Percentiles rank a stretch among this genome's conserved stretches.
These are phyloP conservation scores for Micronycteris hirsuta DNA, from an alignment of 2,113 vertebrate genomes.

Conservation along the genomic window DNA sequence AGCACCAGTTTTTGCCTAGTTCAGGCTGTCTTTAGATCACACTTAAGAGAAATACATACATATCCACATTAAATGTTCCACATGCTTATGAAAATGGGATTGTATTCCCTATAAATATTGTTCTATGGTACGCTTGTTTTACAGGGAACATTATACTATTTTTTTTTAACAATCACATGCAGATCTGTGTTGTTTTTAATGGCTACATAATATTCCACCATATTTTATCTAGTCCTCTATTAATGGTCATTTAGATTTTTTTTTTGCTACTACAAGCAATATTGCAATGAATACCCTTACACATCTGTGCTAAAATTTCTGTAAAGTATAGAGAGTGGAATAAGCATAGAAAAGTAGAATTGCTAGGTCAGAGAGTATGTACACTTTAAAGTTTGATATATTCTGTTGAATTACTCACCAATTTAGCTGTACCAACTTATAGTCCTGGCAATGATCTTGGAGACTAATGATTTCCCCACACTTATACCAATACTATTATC, in stretches of 20 bases:
- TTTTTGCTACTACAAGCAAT: slow-evolving; percentile 22
- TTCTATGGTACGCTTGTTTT: neutral
- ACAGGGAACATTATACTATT: neutral
- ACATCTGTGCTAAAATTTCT: slow-evolving; percentile 4
- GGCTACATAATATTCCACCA: neutral
- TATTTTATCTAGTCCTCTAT: neutral
- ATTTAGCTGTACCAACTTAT: neutral
- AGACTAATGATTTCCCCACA: neutral
- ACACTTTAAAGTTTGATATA: neutral
- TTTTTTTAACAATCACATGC: neutral
- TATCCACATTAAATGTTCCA: neutral
- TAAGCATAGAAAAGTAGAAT: neutral
- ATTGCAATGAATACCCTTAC: slow-evolving; percentile 30
- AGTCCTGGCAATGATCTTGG: neutral
- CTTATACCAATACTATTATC: neutral
- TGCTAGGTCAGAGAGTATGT: neutral
- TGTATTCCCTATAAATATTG: neutral
- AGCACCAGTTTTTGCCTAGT: neutral
- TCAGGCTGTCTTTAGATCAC: neutral
- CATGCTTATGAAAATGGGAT: neutral
- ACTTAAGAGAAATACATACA: slow-evolving; percentile 5
- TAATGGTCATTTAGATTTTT: slow-evolving; percentile 4
- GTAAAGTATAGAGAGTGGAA: neutral
- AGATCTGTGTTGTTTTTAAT: slow-evolving; percentile 12
- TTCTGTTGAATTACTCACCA: neutral